These are phyloP conservation scores for Silurus asotus DNA, from an alignment of 2,113 vertebrate species.

Conservation along the genomic window DNA sequence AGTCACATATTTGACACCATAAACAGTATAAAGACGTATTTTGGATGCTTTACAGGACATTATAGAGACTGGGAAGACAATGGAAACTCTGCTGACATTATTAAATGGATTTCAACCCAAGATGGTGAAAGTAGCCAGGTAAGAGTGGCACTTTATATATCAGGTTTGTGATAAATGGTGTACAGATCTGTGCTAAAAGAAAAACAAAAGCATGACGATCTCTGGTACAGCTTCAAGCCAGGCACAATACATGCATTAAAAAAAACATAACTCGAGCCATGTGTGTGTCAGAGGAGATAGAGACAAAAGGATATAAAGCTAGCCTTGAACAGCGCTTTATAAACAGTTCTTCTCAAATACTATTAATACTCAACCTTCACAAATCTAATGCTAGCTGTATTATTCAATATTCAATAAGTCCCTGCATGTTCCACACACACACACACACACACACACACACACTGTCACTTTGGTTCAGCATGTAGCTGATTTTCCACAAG, in stretches of 20 bases:
- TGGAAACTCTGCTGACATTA: constrained; percentile 76
- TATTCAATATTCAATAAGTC: not conserved
- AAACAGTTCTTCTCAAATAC: not conserved
- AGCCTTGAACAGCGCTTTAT: constrained; percentile 44
- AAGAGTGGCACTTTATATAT: constrained; percentile 1
- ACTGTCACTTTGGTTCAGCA: too few species aligned
- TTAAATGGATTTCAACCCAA: constrained; percentile 75
- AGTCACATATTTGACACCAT: not conserved
- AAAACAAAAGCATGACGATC: not conserved
- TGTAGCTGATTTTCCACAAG: not conserved
- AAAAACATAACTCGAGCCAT: constrained; percentile 1
- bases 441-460: not conserved
- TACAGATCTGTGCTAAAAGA: not conserved
- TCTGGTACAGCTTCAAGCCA: not conserved
- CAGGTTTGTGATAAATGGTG: not conserved
- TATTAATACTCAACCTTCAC: not conserved
- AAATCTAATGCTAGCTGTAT: not conserved
- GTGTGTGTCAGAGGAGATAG: not conserved
- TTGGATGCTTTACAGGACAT: constrained; percentile 74
- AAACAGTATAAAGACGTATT: not conserved
- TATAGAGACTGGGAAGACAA: constrained; percentile 80
- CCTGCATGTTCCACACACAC: not conserved
- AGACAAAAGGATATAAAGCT: not conserved
- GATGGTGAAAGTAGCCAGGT: constrained; percentile 86
- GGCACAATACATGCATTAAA: not conserved